Conservation (phyloP, 2,888 invertebrate genomes). For the Apamea crenata region DNA sequence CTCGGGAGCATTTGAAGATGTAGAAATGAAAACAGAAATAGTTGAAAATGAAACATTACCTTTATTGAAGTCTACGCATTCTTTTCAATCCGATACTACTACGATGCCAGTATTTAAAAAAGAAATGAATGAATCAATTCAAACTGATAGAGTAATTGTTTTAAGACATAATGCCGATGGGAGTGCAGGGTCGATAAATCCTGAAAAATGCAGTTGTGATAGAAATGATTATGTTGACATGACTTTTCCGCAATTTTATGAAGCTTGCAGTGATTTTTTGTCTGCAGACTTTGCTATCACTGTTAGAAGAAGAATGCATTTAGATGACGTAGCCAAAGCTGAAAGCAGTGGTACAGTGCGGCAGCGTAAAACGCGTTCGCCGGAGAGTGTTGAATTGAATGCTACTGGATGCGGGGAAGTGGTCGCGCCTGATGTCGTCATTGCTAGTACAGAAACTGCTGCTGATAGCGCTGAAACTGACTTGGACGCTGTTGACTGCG, state of each 20-base stretch:
- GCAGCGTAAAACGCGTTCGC: neutral
- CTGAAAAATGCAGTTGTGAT: constrained; percentile 10
- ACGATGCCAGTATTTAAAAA: neutral
- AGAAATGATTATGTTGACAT: neutral
- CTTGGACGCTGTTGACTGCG: neutral
- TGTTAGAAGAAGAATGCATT: constrained; percentile 10
- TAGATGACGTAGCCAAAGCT: neutral
- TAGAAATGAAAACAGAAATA: constrained; percentile 10
- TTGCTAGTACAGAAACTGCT: neutral
- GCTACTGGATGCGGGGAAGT: no score
- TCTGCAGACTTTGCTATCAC: constrained; percentile 11
- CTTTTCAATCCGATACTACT: no score
- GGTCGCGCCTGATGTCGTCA: no score
- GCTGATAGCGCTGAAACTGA: neutral
- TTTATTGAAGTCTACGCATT: neutral
- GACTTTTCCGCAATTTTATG: constrained; percentile 13
- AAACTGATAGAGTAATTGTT: constrained; percentile 39
- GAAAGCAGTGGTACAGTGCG: neutral
- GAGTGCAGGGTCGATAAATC: constrained; percentile 5
- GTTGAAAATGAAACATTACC: constrained; percentile 21
- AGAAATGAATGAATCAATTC: constrained; percentile 1
- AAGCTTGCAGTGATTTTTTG: constrained; percentile 20
- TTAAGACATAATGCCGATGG: neutral
- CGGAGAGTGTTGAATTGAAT: no score
- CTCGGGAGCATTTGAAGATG: neutral